Percentiles rank a stretch among this genome's conserved stretches.
phyloP scores from a whole-genome alignment of 35 echinoderm and acorn worm genomes.

The Amphiura filiformis region DNA sequence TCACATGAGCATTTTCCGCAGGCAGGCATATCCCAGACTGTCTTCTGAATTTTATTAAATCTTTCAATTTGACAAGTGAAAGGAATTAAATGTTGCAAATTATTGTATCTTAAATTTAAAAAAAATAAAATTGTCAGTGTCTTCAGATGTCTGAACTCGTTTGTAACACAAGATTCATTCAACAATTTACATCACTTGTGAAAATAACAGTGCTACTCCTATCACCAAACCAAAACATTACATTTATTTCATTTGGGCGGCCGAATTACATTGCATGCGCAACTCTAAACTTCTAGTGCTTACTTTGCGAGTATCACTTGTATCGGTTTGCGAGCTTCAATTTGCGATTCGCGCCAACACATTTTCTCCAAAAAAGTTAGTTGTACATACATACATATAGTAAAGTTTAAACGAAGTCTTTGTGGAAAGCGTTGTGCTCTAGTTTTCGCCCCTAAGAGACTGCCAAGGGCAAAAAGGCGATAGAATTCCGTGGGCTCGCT shows the following conservation, averaged over 20 bases:
- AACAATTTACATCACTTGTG: background rate
- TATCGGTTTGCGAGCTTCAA: background rate
- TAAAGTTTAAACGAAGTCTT: background rate
- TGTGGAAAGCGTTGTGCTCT: background rate
- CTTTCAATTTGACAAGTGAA: too few species aligned
- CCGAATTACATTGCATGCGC: background rate
- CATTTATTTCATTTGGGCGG: background rate
- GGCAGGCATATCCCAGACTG: too few species aligned
- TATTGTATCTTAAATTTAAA: background rate
- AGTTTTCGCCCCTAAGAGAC: background rate
- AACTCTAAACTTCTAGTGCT: slow-evolving; percentile 8
- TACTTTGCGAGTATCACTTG: background rate
- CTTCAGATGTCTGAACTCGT: background rate
- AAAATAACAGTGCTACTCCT: background rate
- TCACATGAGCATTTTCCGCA: too few species aligned
- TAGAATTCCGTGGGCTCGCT: slow-evolving; percentile 4
- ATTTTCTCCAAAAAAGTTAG: background rate
- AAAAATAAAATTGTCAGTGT: background rate
- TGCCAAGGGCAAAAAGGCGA: background rate
- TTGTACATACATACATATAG: background rate
- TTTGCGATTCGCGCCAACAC: background rate
- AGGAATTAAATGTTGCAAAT: background rate
- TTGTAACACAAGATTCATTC: background rate
- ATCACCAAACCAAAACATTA: background rate
- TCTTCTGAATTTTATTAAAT: too few species aligned